Base-by-base conservation (phyloP, 2,888 invertebrate species). In the Drosophila gaucha region DNA sequence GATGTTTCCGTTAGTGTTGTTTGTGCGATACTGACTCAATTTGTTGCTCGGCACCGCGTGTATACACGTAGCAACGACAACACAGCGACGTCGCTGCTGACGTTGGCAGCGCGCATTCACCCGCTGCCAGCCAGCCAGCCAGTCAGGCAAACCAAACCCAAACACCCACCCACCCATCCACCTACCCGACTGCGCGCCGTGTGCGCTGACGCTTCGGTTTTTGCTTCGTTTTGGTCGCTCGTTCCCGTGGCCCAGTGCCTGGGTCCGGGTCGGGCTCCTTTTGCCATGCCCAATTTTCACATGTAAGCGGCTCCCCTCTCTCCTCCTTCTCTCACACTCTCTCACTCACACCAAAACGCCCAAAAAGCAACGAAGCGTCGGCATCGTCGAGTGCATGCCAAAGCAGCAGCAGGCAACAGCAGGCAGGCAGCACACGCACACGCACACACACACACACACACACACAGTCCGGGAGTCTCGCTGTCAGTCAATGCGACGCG, bases 1-100 rank as follows among this genome's bases (percentile, higher is more conserved):
- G 90, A 89, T 90, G 89, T 84, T 89, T 80, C 88, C 90, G 89
- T 89, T 87, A 78, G 82, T 86, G 80, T 90, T 90, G 90, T 90
- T 90, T 90, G 90, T 89, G 88, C 89, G 89, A 88, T 90, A 90
- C 89, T 89, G 85, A 90, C 88, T 83, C 88, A 86, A 82, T 82
- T 82, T 82, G 82, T 82, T 82, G 88, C 82, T 82, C 82, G 88
- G 83, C 88, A 88, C 66, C 72, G 76, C 76, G 73, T 79, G 67
- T 82, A 88, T 86, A 80, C 76, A 76, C 72, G 69, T 67, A 74
- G 51, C 59, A 73, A 57, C 66, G 64, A 46, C 63, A 54, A 36
- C 49, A 47, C 47, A 38, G 65, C 66, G 39, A 41, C 31, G 55
- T 65, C 55, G 46, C 36, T 6, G 46, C 36, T 44, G 44, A 60